These are phyloP conservation scores for Henricia sp. DNA, from an alignment of 53 echinoderm and acorn worm species.

Conservation along the genomic window DNA sequence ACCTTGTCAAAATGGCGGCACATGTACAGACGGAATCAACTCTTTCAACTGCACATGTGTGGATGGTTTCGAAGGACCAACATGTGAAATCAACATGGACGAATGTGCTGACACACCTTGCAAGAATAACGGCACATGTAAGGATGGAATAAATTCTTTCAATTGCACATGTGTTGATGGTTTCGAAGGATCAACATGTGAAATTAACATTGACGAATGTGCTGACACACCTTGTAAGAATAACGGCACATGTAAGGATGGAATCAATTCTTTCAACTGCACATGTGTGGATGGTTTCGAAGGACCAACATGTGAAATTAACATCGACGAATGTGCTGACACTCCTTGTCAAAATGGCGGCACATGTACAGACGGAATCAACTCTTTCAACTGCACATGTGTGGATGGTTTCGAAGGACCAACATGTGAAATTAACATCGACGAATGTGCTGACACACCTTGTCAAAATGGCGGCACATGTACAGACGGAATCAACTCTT, in stretches of 20 bases:
- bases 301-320: conserved; percentile 7
- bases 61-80: neutral
- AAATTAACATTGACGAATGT: conserved; percentile 18
- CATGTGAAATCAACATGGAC: conserved; percentile 11
- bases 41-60: conserved; percentile 12
- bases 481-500: neutral
- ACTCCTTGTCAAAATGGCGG: conserved; percentile 2
- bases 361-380: conserved; percentile 12
- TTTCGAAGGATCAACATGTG: conserved; percentile 12
- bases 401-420: conserved; percentile 7
- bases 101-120: conserved; percentile 26
- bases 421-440: conserved; percentile 4
- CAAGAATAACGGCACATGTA: conserved; percentile 18
- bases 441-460: conserved; percentile 19
- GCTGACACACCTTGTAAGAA: conserved; percentile 8
- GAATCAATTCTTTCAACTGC: neutral
- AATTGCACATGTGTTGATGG: neutral
- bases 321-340: conserved; percentile 22
- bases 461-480: conserved; percentile 37
- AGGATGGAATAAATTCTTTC: neutral
- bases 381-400: neutral
- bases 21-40: conserved; percentile 17
- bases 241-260: conserved; percentile 15
- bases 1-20: conserved; percentile 49
- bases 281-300: conserved; percentile 1